Percentiles rank a stretch among this genome's conserved stretches.
Conservation (phyloP, 2,797 vertebrate genomes). For the Chaenodraco wilsoni region DNA sequence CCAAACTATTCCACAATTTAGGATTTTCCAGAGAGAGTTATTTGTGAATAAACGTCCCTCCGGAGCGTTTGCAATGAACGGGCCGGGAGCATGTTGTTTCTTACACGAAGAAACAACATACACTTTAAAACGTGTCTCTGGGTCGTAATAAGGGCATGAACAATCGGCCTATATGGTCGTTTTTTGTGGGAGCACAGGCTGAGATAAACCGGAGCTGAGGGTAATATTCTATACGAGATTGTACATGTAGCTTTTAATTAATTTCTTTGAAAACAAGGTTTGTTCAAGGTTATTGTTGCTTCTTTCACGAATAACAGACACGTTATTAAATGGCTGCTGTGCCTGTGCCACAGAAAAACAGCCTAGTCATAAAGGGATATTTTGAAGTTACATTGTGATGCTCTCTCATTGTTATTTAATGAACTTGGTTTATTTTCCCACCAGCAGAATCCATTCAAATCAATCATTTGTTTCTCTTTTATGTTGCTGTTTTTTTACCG, state of each 20-base stretch:
- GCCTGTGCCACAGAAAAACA: conserved; percentile 55
- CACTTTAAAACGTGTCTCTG: too few species aligned
- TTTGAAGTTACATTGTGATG: conserved; percentile 73
- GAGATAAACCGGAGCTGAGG: conserved; percentile 19
- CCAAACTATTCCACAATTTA: too few species aligned
- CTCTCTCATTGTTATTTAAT: conserved; percentile 75
- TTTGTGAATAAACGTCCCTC: too few species aligned
- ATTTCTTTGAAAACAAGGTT: conserved; percentile 61
- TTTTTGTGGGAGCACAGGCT: too few species aligned
- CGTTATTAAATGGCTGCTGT: conserved; percentile 62
- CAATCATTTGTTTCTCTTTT: conserved; percentile 56
- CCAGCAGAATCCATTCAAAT: conserved; percentile 74
- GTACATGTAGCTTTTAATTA: conserved; percentile 45
- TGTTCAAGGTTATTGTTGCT: conserved; percentile 58
- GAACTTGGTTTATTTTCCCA: conserved; percentile 64
- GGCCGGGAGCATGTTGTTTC: too few species aligned
- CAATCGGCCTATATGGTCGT: too few species aligned
- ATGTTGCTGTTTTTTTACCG: conserved; percentile 2
- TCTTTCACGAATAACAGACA: conserved; percentile 58
- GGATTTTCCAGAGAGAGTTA: too few species aligned
- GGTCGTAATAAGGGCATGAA: too few species aligned
- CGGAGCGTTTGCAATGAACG: too few species aligned
- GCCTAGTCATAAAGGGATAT: conserved; percentile 56
- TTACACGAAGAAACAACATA: too few species aligned
- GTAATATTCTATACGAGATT: conserved; percentile 24